Base-by-base conservation (phyloP, 2,888 invertebrate genomes). In the Drosophila nr. perissopoda region DNA sequence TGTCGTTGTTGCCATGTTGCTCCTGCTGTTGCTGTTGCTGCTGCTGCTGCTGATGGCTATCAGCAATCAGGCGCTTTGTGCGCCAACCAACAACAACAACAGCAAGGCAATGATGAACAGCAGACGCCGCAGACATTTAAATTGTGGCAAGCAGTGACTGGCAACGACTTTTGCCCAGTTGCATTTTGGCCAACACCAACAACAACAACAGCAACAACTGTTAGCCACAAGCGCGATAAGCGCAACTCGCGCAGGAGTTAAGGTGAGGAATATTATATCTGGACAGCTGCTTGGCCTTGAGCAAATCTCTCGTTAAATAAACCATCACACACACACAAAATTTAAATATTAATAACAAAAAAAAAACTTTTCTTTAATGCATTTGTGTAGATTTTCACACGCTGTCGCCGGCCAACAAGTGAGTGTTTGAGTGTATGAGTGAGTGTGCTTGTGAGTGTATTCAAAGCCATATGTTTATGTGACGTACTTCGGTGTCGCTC, bases 41-140 rank as follows among this genome's bases (percentile, higher is more conserved):
- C 58, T 65, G 42, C 74, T 75, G 72, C 79, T 69, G 74, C 79
- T 76, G 89, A 89, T 91, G 89, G 80, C 82, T 87, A 91, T 90
- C 89, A 87, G 90, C 84, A 90, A 90, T 90, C 91, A 90, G 85
- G 83, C 83, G 90, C 81, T 89, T 88, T 90, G 89, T 88, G 89
- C 87, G 76, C 88, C 84, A 83, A 36, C 68, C 66, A 75, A 65
- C 81, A 80, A 68, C 81, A 77, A 68, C 62, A 77, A 74, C 60
- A 72, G 59, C 70, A 61, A 21, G 53, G 25, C 38, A 60, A 69
- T 83, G 88, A 88, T 84, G 87, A 88, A 80, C 84, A 76, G 80
- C 79, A 83, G 83, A 74, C 73, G 78, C 74, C 76, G 58, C 72
- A 74, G 79, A 79, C 70, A 81, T 63, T 81, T 67, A 63, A 79